A percentile compares a stretch with the other conserved stretches of the same genome.
Evolutionary conservation across 2,797 vertebrate species (phyloP).

Genomic region (Selene dorsalis): DNA sequence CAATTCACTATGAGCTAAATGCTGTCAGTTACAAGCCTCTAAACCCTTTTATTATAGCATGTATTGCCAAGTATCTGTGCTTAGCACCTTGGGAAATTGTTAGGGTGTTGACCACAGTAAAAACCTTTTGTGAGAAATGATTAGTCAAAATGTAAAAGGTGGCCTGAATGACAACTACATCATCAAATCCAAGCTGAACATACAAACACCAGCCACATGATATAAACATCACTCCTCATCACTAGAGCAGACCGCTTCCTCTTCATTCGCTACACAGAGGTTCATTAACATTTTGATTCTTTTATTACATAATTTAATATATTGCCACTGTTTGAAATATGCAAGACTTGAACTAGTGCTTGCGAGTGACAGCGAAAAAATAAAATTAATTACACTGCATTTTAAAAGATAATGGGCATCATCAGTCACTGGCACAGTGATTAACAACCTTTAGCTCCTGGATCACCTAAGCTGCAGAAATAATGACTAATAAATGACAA

Average conservation of each 20-base stretch:
- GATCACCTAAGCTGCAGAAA: slow-evolving; percentile 31
- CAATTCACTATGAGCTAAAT: slow-evolving; percentile 63
- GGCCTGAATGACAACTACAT: slow-evolving; percentile 22
- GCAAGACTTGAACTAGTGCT: slow-evolving; percentile 39
- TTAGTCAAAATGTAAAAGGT: slow-evolving; percentile 54
- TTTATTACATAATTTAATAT: slow-evolving; percentile 35
- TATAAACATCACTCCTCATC: too few species aligned
- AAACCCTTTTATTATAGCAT: slow-evolving; percentile 66
- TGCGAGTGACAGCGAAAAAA: slow-evolving; percentile 35
- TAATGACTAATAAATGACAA: slow-evolving; percentile 51
- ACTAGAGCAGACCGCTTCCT: slow-evolving; percentile 21
- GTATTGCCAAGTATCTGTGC: slow-evolving; percentile 49
- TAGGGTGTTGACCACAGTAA: slow-evolving; percentile 47
- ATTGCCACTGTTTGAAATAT: slow-evolving; percentile 39
- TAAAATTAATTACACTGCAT: slow-evolving; percentile 45
- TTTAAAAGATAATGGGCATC: slow-evolving; percentile 51
- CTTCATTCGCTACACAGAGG: slow-evolving; percentile 24
- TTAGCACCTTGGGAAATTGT: slow-evolving; percentile 42
- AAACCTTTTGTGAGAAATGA: slow-evolving; percentile 52
- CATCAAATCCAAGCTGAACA: slow-evolving; percentile 40
- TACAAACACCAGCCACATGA: slow-evolving; percentile 15
- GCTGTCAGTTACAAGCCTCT: slow-evolving; percentile 69
- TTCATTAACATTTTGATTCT: slow-evolving; percentile 29
- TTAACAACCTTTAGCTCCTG: slow-evolving; percentile 22
- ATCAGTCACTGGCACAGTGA: slow-evolving; percentile 47